phyloP scores from a whole-genome alignment of 2,113 vertebrate species.

The Paramisgurnus dabryanus region DNA sequence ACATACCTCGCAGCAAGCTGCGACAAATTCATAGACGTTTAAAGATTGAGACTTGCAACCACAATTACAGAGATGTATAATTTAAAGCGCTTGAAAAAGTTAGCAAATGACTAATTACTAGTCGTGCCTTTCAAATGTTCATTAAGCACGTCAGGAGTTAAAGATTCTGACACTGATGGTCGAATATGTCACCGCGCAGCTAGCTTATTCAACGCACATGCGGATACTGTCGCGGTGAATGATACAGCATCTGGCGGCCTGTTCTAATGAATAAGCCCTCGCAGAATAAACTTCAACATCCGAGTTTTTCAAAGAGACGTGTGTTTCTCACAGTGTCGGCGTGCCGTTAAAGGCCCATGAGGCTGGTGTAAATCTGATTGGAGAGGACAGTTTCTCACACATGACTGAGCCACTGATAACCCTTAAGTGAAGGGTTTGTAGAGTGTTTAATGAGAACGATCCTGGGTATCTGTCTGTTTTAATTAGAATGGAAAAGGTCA shows the following conservation, averaged over 20 bases:
- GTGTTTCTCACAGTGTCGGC: conserved; percentile 43
- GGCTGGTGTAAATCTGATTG: conserved; percentile 48
- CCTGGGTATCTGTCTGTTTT: conserved; percentile 53
- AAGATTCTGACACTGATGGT: conserved; percentile 27
- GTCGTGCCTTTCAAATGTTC: conserved; percentile 18
- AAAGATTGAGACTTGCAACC: not conserved
- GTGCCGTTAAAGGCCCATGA: conserved; percentile 26
- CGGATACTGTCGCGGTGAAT: conserved; percentile 20
- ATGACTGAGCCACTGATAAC: conserved; percentile 50
- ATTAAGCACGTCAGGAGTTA: conserved; percentile 16
- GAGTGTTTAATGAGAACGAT: conserved; percentile 55
- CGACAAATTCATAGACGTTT: not conserved
- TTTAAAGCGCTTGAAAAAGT: conserved; percentile 10
- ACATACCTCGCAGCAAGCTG: not conserved
- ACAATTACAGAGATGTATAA: not conserved
- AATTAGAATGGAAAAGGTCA: conserved; percentile 58
- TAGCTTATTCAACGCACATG: conserved; percentile 17
- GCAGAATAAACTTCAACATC: conserved; percentile 17
- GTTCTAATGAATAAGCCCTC: conserved; percentile 21
- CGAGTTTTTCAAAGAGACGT: not conserved
- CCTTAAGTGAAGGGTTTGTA: conserved; percentile 54
- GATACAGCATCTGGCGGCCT: conserved; percentile 24
- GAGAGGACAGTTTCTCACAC: conserved; percentile 54
- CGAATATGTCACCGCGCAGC: conserved; percentile 19
- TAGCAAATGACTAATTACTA: not conserved